Percentiles rank a stretch among this genome's conserved stretches.
Conservation (phyloP, 2,797 vertebrate genomes). For the Hypotaenidia okinawae region DNA sequence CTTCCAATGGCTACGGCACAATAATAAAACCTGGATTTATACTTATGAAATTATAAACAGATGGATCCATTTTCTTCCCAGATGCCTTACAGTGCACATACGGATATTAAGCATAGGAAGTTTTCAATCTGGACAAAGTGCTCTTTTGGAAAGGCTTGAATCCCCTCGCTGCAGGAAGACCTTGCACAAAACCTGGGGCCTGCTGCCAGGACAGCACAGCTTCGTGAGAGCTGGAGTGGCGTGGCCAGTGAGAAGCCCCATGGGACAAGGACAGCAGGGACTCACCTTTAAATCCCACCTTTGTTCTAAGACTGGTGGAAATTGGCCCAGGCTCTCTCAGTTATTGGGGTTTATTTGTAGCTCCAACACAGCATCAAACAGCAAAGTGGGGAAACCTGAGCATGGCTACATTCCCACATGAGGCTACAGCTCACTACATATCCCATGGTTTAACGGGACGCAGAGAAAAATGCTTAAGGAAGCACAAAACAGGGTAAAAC, state of each 20-base stretch:
- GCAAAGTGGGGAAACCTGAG: background rate
- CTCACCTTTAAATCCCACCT: background rate
- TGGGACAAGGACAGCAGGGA: accelerated
- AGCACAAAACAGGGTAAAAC: background rate
- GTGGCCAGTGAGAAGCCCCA: background rate
- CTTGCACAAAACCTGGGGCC: background rate
- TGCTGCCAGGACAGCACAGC: background rate
- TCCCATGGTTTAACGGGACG: background rate
- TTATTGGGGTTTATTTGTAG: background rate
- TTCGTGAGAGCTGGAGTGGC: background rate
- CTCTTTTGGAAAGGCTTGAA: conserved; percentile 15
- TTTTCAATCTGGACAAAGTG: conserved; percentile 57
- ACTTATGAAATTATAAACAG: background rate
- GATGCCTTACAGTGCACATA: background rate
- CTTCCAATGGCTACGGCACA: conserved; percentile 51
- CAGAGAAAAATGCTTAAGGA: background rate
- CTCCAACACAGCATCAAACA: background rate
- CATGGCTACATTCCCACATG: accelerated
- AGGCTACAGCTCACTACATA: background rate
- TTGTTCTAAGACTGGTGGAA: background rate
- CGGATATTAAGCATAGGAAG: conserved; percentile 32
- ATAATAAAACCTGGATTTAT: conserved; percentile 22
- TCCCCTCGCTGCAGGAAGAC: background rate
- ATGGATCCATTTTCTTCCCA: conserved; percentile 49
- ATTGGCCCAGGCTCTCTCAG: background rate